Percentiles rank a stretch among this genome's conserved stretches.
Evolutionary conservation across 2,888 invertebrate species (phyloP).

Genomic region (Dryocosmus kuriphilus): DNA sequence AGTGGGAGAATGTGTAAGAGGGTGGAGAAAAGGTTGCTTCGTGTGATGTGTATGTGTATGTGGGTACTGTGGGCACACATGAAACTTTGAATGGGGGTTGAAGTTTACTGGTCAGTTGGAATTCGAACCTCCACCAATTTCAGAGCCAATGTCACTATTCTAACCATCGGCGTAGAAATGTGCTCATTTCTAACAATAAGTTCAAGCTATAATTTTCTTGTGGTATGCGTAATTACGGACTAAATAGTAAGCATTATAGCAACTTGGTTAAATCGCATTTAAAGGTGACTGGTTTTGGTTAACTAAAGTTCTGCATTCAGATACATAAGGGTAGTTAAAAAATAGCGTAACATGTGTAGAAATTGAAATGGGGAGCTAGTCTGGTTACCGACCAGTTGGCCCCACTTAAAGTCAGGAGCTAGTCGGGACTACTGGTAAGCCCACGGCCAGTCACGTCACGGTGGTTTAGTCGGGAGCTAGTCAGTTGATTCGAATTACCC

Average conservation of each 20-base stretch:
- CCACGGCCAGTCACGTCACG: too few species aligned
- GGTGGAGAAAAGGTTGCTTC: constrained; percentile 16
- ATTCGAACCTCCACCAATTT: constrained; percentile 48
- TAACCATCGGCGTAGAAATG: constrained; percentile 37
- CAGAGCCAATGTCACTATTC: constrained; percentile 42
- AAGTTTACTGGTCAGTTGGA: constrained; percentile 49
- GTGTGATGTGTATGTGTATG: constrained; percentile 11
- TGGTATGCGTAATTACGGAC: constrained; percentile 13
- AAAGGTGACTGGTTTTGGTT: background rate
- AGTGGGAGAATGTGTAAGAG: constrained; percentile 46
- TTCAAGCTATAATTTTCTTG: constrained; percentile 20
- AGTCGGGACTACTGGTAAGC: too few species aligned
- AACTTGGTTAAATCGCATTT: background rate
- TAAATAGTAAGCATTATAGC: background rate
- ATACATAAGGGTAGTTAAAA: too few species aligned
- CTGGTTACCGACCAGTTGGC: too few species aligned
- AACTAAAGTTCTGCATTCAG: background rate
- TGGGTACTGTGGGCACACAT: constrained; percentile 22
- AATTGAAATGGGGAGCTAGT: too few species aligned
- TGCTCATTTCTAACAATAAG: constrained; percentile 24
- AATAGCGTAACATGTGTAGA: too few species aligned
- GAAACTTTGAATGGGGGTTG: constrained; percentile 22
- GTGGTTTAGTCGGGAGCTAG: too few species aligned
- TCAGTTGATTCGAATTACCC: too few species aligned
- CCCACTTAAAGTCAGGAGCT: too few species aligned